Conservation (phyloP, 2,113 vertebrate genomes). For the Eclectus roratus region DNA sequence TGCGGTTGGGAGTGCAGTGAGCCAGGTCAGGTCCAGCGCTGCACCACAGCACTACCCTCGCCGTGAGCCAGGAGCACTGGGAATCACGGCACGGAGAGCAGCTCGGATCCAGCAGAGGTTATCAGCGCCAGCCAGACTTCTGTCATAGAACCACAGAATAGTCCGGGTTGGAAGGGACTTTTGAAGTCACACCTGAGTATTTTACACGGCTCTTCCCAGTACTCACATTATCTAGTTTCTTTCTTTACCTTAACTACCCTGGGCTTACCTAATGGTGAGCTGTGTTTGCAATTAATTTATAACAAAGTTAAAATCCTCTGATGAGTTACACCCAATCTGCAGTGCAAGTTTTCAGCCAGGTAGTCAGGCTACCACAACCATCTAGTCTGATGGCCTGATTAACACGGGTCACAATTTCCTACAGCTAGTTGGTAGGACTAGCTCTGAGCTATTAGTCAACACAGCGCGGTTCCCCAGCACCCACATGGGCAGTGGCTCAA, state of each 20-base stretch:
- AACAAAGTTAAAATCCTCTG: background rate
- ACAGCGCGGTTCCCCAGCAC: background rate
- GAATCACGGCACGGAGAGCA: background rate
- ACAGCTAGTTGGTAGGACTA: background rate
- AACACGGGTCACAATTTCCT: background rate
- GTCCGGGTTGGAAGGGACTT: background rate
- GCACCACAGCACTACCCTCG: background rate
- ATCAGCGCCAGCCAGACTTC: background rate
- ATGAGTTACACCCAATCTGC: background rate
- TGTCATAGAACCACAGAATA: background rate
- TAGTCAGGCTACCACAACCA: background rate
- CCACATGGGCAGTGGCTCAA: background rate
- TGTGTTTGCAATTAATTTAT: background rate
- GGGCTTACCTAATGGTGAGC: background rate
- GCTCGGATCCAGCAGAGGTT: background rate
- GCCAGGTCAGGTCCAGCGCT: constrained; percentile 7
- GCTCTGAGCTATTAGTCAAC: background rate
- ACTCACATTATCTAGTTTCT: background rate
- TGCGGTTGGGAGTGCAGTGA: background rate
- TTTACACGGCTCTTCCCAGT: background rate
- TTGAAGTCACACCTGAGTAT: background rate
- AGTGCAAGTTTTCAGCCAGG: background rate
- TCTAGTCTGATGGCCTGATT: background rate
- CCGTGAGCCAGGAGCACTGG: background rate
- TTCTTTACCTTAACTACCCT: background rate